Conservation (phyloP, 2,113 vertebrate genomes). For the Drymodes brunneopygia region DNA sequence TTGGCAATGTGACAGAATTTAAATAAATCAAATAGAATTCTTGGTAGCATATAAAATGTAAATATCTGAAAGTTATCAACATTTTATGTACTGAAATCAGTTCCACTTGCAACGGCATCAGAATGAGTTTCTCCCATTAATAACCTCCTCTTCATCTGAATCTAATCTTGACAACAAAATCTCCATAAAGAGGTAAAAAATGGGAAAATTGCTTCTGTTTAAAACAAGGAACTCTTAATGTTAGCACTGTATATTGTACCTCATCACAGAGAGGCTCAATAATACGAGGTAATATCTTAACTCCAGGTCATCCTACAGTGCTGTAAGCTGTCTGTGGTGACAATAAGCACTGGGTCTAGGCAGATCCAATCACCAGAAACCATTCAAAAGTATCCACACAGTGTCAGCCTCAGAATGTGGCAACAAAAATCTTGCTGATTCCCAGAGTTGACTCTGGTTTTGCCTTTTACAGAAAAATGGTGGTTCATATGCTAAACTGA, state of each 20-base stretch:
- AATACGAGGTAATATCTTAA: neutral
- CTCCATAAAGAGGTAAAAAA: neutral
- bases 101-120: neutral
- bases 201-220: neutral
- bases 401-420: neutral
- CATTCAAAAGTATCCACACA: neutral
- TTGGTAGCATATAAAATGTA: neutral
- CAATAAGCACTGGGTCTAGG: neutral
- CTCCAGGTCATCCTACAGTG: neutral
- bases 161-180: slow-evolving; percentile 6
- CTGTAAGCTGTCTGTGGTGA: neutral
- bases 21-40: neutral
- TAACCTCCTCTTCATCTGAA: neutral
- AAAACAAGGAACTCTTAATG: neutral
- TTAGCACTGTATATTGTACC: neutral
- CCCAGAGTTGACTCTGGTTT: rapidly evolving
- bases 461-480: neutral
- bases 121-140: neutral
- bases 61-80: slow-evolving; percentile 15
- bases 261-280: neutral
- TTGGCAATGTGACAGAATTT: neutral
- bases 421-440: neutral
- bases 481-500: neutral
- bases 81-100: neutral
- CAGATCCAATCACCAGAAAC: neutral